phyloP scores from a whole-genome alignment of 1,140 invertebrate species.

The Diabrotica virgifera region DNA sequence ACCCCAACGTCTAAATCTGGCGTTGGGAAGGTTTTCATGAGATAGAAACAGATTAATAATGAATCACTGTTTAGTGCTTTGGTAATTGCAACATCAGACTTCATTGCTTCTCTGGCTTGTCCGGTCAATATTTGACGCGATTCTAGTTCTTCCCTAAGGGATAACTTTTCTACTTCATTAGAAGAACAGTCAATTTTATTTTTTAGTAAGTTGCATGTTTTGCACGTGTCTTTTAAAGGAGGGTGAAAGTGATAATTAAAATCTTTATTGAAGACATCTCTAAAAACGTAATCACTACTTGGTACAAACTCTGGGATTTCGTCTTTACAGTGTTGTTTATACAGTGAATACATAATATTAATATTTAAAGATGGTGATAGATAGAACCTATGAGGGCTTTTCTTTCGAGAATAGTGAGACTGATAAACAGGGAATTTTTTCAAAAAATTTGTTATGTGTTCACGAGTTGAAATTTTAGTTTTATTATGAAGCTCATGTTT shows the following conservation, averaged over 20 bases:
- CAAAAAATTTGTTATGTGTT: too few relatives aligned
- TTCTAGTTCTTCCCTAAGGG: neutral
- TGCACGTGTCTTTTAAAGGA: slow-evolving; percentile 8
- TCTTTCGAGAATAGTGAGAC: slow-evolving; percentile 10
- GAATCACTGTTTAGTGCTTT: neutral
- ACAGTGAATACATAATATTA: slow-evolving; percentile 5
- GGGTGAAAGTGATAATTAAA: slow-evolving; percentile 12
- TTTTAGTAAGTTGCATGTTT: slow-evolving; percentile 2
- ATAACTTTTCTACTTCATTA: neutral
- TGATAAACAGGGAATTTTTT: slow-evolving; percentile 1
- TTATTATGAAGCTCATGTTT: too few relatives aligned
- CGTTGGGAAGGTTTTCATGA: slow-evolving; percentile 4
- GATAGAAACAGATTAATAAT: neutral
- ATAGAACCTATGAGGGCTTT: neutral
- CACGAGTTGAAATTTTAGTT: too few relatives aligned
- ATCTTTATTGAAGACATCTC: slow-evolving; percentile 1
- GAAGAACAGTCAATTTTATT: neutral
- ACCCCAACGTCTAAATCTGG: neutral
- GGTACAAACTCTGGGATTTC: neutral
- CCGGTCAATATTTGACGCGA: neutral
- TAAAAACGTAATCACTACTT: neutral
- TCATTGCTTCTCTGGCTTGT: neutral
- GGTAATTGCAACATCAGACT: neutral
- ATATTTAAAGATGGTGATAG: slow-evolving; percentile 11
- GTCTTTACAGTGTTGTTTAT: neutral